A percentile compares a stretch with the other conserved stretches of the same genome.
Conservation (phyloP, 2,797 vertebrate genomes). For the Pangasius larnaudii region DNA sequence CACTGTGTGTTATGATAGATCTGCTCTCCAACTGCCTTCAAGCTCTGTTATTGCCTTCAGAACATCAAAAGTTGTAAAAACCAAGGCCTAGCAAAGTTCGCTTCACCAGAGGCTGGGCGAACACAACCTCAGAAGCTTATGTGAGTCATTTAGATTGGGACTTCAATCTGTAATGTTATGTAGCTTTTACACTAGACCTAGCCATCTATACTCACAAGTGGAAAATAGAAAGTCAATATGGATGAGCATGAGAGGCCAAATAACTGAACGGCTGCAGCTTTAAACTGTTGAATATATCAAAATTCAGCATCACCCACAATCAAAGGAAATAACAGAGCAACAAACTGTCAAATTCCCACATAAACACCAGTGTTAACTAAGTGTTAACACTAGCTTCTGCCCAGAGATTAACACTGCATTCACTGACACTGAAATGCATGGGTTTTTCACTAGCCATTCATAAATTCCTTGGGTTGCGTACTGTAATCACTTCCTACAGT, state of each 20-base stretch:
- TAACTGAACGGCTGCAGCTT: neutral
- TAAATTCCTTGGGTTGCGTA: neutral
- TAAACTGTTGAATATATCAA: neutral
- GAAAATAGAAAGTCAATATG: constrained; percentile 26
- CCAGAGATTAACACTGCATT: neutral
- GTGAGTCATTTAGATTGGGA: constrained; percentile 32
- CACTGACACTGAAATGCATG: neutral
- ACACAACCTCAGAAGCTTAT: constrained; percentile 21
- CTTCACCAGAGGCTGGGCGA: neutral
- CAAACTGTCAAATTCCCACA: neutral
- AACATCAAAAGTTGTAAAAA: constrained; percentile 35
- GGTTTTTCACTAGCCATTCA: neutral
- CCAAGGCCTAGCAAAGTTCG: neutral
- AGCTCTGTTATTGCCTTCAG: constrained; percentile 8
- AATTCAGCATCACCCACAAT: neutral
- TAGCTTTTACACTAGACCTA: constrained; percentile 28
- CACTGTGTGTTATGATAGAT: constrained; percentile 18
- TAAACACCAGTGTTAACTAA: neutral
- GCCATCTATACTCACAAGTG: constrained; percentile 3
- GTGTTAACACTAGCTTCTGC: neutral
- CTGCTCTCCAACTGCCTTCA: constrained; percentile 19
- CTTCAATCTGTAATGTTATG: constrained; percentile 34
- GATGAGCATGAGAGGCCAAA: neutral
- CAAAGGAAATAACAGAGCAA: neutral
- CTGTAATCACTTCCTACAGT: neutral